Conservation (phyloP, 1,140 invertebrate genomes). For the Lordiphosa collinella region DNA sequence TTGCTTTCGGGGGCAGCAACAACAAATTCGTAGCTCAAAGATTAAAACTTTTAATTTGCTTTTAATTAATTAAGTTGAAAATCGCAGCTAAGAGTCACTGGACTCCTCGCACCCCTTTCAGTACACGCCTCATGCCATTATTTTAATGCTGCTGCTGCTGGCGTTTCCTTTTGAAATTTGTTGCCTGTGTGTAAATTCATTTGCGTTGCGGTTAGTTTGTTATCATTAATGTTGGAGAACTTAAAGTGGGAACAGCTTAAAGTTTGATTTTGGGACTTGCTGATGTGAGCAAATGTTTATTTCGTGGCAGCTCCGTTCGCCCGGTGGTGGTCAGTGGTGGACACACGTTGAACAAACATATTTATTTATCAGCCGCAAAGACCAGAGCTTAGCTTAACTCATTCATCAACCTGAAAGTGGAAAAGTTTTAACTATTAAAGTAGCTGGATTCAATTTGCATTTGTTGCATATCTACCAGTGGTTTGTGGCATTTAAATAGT, state of each 20-base stretch:
- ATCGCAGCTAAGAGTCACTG: slow-evolving; percentile 71
- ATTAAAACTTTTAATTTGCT: slow-evolving; percentile 78
- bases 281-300: slow-evolving; percentile 4
- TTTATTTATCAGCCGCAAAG: slow-evolving; percentile 1
- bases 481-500: not conserved
- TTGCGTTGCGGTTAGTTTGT: slow-evolving; percentile 43
- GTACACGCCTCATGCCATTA: slow-evolving; percentile 11
- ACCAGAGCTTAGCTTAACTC: slow-evolving; percentile 7
- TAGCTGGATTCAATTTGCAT: slow-evolving; percentile 38
- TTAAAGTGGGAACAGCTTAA: slow-evolving; percentile 20
- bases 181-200: slow-evolving; percentile 42
- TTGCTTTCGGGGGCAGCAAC: slow-evolving; percentile 42
- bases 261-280: slow-evolving; percentile 3
- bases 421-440: slow-evolving; percentile 23
- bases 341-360: not conserved
- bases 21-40: slow-evolving; percentile 59
- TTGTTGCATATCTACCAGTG: slow-evolving; percentile 9
- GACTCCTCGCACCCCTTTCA: slow-evolving; percentile 25
- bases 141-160: too few species aligned
- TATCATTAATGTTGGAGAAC: slow-evolving; percentile 33
- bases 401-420: slow-evolving; percentile 34
- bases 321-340: not conserved
- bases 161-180: too few species aligned
- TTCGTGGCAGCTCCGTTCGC: not conserved
- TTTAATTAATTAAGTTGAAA: slow-evolving; percentile 78